Evolutionary conservation across 2,888 invertebrate species (phyloP), one percentile per base, ranked within the genome.

Genomic region (Apotomis turbidana): DNA sequence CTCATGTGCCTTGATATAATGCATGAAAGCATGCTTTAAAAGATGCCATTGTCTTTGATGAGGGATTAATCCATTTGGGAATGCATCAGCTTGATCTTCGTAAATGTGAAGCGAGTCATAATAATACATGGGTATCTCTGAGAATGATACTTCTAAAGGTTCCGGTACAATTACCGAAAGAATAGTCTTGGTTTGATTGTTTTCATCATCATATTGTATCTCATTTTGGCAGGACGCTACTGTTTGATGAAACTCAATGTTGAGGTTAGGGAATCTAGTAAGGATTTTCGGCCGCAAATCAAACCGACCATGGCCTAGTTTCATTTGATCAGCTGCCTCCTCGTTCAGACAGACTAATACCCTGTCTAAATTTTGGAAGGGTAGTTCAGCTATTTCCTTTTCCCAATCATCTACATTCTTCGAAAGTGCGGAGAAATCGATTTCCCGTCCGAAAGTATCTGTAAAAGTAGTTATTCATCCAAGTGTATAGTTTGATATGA

Each of bases 91-190:
- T 12, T 38, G 41, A 0, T 61, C 27, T 6, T 57, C 51, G 1
- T 51, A 15, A 27, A 52, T 5, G 4, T 51, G 51, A 8, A 67
- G 61, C 1, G 41, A 51, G 13, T 62, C 57, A 44, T 62, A 71
- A 51, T 68, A 68, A 9, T 71, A 68, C 27, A 58, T 68, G 0
- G 71, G 54, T 41, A 71, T 61, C 6, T 46, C 8, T n/a, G 71
- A 41, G 3, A 15, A 10, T 8, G 57, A 44, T 12, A 51, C 8
- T 3, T 13, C 13, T 2, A 68, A 51, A 3, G 67, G 71, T 0
- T 58, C 61, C 13, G 67, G 71, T n/a, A 67, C 57, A n/a, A 71
- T n/a, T 0, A 58, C 67, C 27, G 71, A 67, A 6, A 68, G 10
- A 8, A 71, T 67, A 6, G n/a, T 51, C 5, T 52, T 9, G 27